Base-by-base conservation (phyloP, 1,140 invertebrate genomes). In the Adelges cooleyi region DNA sequence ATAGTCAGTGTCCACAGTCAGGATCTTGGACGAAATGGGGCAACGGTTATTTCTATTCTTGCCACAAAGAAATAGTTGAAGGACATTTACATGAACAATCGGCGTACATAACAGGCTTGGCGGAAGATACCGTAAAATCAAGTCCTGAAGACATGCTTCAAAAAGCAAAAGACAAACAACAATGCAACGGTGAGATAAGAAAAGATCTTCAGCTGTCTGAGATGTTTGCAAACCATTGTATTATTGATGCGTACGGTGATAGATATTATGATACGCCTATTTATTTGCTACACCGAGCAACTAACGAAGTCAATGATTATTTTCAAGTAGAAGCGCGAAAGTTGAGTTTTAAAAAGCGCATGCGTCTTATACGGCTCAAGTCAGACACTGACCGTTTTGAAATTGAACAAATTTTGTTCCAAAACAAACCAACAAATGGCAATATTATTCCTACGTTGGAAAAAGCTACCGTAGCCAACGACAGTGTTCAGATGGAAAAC, bases 361-460 rank as follows among this genome's bases (percentile, higher is more conserved):
- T 62, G 27, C 42, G 56, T n/a, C 10, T 62, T 9, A 33, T 62
- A 20, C 9, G 56, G 13, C 22, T 62, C 17, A 62, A 59, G 27
- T 20, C 56, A 15, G 4, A 33, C 4, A 22, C 2, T 22, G 25
- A 20, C n/a, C 11, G 13, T 29, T 62, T 62, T 48, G 11, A 48
- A 18, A 48, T 62, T 62, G 56, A 62, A 33, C 56, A 62, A 62
- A 62, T 62, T 46, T 62, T 62, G 46, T 62, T 62, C 33, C 56
- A 62, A 62, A 62, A 46, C 29, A 62, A 62, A 62, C 56, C 56
- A 62, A 29, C 17, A 29, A 48, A 62, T 29, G 15, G 0, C 17
- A 62, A 62, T 1, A 22, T 62, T 33, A 48, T 62, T 48, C 56
- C 56, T 27, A 33, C 33, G n/a, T 22, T 62, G 33, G 56, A 62